These are phyloP conservation scores for Pristionchus pacificus DNA, from an alignment of 1,140 invertebrate species.

Conservation along the genomic window DNA sequence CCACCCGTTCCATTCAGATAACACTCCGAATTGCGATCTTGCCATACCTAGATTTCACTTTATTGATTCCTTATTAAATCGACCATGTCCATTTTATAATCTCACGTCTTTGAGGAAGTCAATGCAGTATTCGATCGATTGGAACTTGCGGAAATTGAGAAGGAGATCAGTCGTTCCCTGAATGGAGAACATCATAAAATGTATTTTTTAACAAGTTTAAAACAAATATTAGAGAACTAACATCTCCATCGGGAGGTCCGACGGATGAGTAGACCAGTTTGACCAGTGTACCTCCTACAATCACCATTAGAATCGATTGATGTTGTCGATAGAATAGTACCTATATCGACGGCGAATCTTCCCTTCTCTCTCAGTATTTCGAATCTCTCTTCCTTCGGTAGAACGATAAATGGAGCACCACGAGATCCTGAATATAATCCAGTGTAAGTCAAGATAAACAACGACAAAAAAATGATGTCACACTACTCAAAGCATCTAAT, in stretches of 20 bases:
- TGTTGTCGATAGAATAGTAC: neutral
- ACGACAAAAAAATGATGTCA: too few relatives aligned
- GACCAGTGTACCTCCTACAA: constrained; percentile 12
- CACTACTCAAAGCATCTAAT: too few relatives aligned
- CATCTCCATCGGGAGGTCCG: neutral
- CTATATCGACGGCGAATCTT: constrained; percentile 17
- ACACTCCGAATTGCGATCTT: constrained; percentile 5
- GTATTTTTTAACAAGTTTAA: neutral
- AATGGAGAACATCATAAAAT: neutral
- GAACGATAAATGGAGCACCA: constrained; percentile 12
- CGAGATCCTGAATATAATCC: neutral
- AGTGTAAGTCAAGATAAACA: too few relatives aligned
- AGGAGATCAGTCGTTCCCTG: constrained; percentile 17
- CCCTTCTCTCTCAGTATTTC: constrained; percentile 7
- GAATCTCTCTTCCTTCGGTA: constrained; percentile 15
- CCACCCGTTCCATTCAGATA: constrained; percentile 27
- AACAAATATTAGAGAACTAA: too few relatives aligned
- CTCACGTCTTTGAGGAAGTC: constrained; percentile 25
- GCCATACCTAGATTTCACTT: constrained; percentile 13
- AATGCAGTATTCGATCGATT: constrained; percentile 20
- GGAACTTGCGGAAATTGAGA: constrained; percentile 30
- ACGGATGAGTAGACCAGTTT: constrained; percentile 13
- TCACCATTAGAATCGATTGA: neutral
- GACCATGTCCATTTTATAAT: neutral
- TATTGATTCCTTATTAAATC: too few relatives aligned